These are phyloP conservation scores for Notocelia uddmanniana DNA, from an alignment of 2,888 invertebrate species.

Conservation along the genomic window DNA sequence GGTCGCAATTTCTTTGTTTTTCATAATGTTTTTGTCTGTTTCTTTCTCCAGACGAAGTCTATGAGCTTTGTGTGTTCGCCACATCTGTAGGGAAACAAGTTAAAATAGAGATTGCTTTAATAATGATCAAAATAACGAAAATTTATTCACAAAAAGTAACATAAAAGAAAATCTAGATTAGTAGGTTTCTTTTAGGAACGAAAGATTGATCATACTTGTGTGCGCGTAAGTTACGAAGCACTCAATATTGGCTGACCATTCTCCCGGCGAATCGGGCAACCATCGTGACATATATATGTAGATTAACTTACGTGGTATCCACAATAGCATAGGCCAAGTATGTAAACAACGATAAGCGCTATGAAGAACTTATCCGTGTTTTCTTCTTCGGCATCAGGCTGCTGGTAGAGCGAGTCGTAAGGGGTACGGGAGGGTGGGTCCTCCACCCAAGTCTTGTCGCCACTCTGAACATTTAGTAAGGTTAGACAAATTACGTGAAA, in stretches of 20 bases:
- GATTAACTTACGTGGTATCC: conserved; percentile 88
- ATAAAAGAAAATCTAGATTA: no score
- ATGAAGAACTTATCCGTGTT: conserved; percentile 93
- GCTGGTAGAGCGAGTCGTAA: conserved; percentile 91
- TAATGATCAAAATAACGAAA: no score
- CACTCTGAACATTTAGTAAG: conserved; percentile 82
- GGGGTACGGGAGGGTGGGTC: conserved; percentile 92
- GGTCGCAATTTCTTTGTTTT: conserved; percentile 90
- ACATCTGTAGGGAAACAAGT: conserved; percentile 78
- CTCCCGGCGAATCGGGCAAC: no score
- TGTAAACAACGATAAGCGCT: conserved; percentile 90
- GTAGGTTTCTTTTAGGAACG: background rate
- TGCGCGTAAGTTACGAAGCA: no score
- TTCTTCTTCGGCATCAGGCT: conserved; percentile 91
- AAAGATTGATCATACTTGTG: no score
- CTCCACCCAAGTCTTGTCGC: conserved; percentile 93
- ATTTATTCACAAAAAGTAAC: no score
- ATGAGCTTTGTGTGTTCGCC: conserved; percentile 91
- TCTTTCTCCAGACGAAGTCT: conserved; percentile 90
- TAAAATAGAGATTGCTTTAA: background rate
- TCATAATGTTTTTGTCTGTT: conserved; percentile 91
- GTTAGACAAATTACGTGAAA: background rate
- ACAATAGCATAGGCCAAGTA: conserved; percentile 85
- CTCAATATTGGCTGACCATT: no score
- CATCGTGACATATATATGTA: no score